Evolutionary conservation across 1,140 invertebrate species (phyloP).

Genomic region (Zaprionus davidi): DNA sequence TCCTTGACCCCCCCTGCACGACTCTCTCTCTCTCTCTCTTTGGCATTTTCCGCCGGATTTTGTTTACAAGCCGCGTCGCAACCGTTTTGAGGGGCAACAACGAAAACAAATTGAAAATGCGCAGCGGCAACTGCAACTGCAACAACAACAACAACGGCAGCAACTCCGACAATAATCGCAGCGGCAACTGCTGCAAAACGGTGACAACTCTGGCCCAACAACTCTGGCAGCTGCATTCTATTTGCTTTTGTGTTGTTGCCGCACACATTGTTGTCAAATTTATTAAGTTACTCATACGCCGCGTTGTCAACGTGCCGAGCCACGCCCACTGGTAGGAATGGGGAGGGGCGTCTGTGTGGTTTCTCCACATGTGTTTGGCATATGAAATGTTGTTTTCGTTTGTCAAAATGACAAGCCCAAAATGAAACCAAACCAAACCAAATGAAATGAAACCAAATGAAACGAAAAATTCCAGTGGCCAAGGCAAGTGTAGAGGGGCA

Average conservation of each 20-base stretch:
- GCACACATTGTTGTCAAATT: conserved; percentile 73
- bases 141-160: conserved; percentile 29
- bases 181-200: conserved; percentile 45
- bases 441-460: conserved; percentile 28
- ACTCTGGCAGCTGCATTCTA: conserved; percentile 51
- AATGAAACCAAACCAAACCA: conserved; percentile 31
- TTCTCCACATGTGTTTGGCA: conserved; percentile 51
- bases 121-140: conserved; percentile 29
- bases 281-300: conserved; percentile 82
- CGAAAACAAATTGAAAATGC: conserved; percentile 81
- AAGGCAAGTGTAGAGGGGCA: neutral
- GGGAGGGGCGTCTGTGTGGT: neutral
- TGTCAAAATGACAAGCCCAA: conserved; percentile 61
- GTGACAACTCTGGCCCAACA: conserved; percentile 53
- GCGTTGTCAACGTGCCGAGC: conserved; percentile 18
- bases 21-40: conserved; percentile 66
- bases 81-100: conserved; percentile 25
- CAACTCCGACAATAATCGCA: conserved; percentile 34
- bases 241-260: conserved; percentile 63
- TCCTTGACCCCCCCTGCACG: conserved; percentile 52
- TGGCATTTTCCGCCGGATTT: conserved; percentile 79
- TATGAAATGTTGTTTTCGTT: conserved; percentile 66
- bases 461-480: conserved; percentile 34
- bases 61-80: conserved; percentile 77
- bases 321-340: neutral